Percentiles rank a stretch among this genome's conserved stretches.
phyloP scores from a whole-genome alignment of 2,888 invertebrate species.

The Caenorhabditis macrosperma region DNA sequence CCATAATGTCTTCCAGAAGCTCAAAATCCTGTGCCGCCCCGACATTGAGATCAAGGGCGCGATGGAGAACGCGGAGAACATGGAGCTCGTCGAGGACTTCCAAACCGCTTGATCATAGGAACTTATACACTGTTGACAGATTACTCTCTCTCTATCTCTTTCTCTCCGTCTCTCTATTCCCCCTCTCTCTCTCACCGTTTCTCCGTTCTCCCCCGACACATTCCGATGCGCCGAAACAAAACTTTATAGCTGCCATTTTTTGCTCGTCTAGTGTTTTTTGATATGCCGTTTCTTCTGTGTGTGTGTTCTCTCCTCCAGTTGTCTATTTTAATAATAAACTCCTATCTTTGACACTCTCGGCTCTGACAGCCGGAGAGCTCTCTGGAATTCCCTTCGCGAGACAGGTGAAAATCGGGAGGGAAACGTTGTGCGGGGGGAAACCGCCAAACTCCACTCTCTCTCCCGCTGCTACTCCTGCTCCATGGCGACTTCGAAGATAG shows the following conservation, averaged over 20 bases:
- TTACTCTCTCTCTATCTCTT: constrained; percentile 4
- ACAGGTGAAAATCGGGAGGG: constrained; percentile 16
- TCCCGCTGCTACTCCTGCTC: neutral
- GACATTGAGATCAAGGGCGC: constrained; percentile 69
- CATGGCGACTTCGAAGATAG: constrained; percentile 25
- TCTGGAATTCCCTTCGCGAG: too few relatives aligned
- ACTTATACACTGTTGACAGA: neutral
- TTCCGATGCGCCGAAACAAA: constrained; percentile 54
- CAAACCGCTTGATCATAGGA: constrained; percentile 34
- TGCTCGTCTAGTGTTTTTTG: too few relatives aligned
- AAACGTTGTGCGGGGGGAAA: neutral
- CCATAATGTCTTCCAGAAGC: constrained; percentile 78
- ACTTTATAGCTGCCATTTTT: neutral
- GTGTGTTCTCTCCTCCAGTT: too few relatives aligned
- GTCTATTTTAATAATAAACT: too few relatives aligned
- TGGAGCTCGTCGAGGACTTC: constrained; percentile 49
- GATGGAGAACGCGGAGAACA: constrained; percentile 41
- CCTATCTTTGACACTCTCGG: too few relatives aligned
- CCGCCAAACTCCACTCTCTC: neutral
- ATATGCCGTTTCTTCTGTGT: too few relatives aligned
- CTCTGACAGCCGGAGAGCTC: too few relatives aligned
- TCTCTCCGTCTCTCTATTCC: neutral
- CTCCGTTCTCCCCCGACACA: neutral
- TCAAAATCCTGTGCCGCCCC: constrained; percentile 78
- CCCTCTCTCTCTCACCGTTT: neutral